Evolutionary conservation across 2,797 vertebrate genomes (phyloP).

Genomic region (Neosalanx taihuensis): DNA sequence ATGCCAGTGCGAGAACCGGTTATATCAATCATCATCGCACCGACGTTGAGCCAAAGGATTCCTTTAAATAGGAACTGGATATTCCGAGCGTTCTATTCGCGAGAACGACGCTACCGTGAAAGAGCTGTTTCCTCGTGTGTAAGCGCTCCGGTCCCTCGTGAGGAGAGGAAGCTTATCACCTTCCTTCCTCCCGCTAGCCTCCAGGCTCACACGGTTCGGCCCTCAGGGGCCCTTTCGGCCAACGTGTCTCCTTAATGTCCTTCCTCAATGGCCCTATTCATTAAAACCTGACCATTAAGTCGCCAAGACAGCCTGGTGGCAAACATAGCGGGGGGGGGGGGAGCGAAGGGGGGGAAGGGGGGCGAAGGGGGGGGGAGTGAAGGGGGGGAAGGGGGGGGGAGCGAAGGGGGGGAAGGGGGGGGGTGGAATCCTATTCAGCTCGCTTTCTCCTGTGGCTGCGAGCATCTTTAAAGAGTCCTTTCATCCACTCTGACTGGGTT

Average conservation of each 20-base stretch:
- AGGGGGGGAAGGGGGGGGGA: background rate
- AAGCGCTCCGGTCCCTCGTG: constrained; percentile 64
- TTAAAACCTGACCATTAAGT: constrained; percentile 21
- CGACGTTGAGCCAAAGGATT: constrained; percentile 55
- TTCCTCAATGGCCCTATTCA: constrained; percentile 28
- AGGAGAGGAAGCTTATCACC: constrained; percentile 64
- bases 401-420: no score
- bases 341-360: background rate
- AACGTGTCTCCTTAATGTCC: constrained; percentile 14
- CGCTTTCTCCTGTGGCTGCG: constrained; percentile 10
- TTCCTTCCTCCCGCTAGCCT: constrained; percentile 59
- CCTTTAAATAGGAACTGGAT: constrained; percentile 54
- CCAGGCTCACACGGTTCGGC: constrained; percentile 16
- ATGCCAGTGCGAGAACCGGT: constrained; percentile 44
- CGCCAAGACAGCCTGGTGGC: background rate
- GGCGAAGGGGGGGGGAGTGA: background rate
- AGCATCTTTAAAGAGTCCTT: constrained; percentile 11
- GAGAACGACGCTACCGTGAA: constrained; percentile 42
- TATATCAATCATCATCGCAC: constrained; percentile 68
- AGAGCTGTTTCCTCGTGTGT: constrained; percentile 55
- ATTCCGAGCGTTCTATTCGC: constrained; percentile 73
- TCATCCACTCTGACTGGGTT: no score
- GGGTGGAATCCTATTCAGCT: background rate
- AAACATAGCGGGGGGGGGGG: background rate
- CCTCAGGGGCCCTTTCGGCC: constrained; percentile 6